These are phyloP conservation scores for Clarias laeviceps DNA, from an alignment of 2,797 vertebrate species.

Conservation along the genomic window DNA sequence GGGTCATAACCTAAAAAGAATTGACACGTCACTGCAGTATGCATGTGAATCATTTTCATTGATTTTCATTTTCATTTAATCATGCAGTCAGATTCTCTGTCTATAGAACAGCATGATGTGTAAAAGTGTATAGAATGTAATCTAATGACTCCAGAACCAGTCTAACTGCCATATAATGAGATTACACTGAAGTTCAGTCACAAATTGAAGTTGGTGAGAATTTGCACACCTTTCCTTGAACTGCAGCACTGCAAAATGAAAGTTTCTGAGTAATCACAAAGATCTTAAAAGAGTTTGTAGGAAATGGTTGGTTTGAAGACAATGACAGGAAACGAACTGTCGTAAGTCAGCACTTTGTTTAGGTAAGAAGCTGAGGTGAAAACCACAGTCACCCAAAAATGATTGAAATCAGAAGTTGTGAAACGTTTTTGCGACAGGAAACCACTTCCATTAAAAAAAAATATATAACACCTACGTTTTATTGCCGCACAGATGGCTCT, in stretches of 20 bases:
- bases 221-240: slow-evolving; percentile 22
- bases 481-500: too few relatives aligned
- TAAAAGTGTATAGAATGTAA: background rate
- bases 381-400: slow-evolving; percentile 12
- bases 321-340: slow-evolving; percentile 47
- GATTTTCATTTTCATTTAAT: too few relatives aligned
- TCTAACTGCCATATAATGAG: background rate
- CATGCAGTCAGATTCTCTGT: too few relatives aligned
- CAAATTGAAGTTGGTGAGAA: slow-evolving; percentile 5
- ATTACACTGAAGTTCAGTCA: background rate
- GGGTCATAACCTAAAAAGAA: background rate
- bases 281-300: slow-evolving; percentile 23
- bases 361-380: slow-evolving; percentile 15
- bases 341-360: slow-evolving; percentile 30
- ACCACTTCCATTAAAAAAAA: slow-evolving; percentile 16
- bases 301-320: slow-evolving; percentile 41
- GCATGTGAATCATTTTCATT: background rate
- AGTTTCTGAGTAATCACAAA: slow-evolving; percentile 39
- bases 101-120: background rate
- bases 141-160: background rate
- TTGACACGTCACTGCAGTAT: background rate
- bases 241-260: slow-evolving; percentile 27
- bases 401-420: slow-evolving; percentile 19
- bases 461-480: background rate
- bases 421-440: background rate